These are phyloP conservation scores for Psittacula cyanocephala DNA, from an alignment of 2,113 vertebrate genomes.

Conservation along the genomic window DNA sequence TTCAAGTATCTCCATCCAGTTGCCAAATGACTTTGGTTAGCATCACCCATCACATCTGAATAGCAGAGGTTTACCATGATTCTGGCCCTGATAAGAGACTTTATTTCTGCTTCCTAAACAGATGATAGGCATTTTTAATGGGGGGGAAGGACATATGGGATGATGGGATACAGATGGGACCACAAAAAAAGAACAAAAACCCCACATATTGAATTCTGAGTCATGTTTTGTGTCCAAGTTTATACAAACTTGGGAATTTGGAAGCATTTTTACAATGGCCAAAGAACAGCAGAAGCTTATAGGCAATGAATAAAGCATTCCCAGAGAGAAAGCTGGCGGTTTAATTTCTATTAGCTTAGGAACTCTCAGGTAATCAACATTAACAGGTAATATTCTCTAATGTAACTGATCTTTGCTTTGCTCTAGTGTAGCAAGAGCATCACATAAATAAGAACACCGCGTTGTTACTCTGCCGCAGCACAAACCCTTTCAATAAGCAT, in stretches of 20 bases:
- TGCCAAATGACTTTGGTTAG: not conserved
- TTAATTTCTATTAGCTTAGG: not conserved
- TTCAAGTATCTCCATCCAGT: not conserved
- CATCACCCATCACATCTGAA: not conserved
- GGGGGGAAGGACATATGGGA: not conserved
- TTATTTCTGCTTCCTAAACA: not conserved
- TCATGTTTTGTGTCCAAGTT: not conserved
- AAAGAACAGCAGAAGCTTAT: not conserved
- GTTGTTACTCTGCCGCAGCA: not conserved
- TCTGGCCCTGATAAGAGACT: not conserved
- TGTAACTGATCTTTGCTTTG: not conserved
- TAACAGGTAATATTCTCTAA: not conserved
- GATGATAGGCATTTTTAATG: too few relatives aligned
- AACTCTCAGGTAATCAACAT: not conserved
- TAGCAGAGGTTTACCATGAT: fast-evolving
- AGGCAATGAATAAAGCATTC: not conserved
- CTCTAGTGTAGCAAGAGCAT: not conserved
- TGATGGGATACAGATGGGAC: not conserved
- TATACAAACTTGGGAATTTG: not conserved
- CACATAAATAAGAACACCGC: not conserved
- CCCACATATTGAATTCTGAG: not conserved
- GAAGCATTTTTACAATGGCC: not conserved
- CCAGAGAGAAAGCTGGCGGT: not conserved
- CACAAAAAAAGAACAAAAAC: fast-evolving
- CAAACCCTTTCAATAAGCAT: not conserved